Percentiles rank a stretch among this genome's conserved stretches.
Evolutionary conservation across 2,797 vertebrate species (phyloP).

Genomic region (Spondyliosoma cantharus): DNA sequence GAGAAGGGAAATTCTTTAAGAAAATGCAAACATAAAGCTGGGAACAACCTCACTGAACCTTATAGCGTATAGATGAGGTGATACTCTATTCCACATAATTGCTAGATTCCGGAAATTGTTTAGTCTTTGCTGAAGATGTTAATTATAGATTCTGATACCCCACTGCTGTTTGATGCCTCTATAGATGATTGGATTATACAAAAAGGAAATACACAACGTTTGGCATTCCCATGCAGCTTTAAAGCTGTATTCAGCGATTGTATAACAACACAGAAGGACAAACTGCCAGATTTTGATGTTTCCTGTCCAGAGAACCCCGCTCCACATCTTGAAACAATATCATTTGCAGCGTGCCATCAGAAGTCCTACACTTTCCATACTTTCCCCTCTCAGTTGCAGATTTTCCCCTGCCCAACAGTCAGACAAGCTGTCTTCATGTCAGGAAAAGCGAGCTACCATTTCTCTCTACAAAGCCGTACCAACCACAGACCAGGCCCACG

Average conservation of each 20-base stretch:
- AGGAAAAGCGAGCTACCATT: conserved; percentile 74
- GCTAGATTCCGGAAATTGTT: conserved; percentile 59
- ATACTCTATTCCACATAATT: conserved; percentile 50
- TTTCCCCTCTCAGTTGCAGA: conserved; percentile 75
- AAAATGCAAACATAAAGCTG: conserved; percentile 50
- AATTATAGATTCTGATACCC: conserved; percentile 68
- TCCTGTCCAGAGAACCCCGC: conserved; percentile 67
- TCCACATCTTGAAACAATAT: conserved; percentile 84
- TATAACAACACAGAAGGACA: conserved; percentile 72
- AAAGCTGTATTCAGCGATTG: conserved; percentile 57
- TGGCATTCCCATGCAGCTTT: conserved; percentile 58
- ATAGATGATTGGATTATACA: conserved; percentile 54
- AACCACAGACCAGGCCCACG: conserved; percentile 77
- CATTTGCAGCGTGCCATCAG: conserved; percentile 80
- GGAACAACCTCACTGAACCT: conserved; percentile 56
- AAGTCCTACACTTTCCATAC: conserved; percentile 80
- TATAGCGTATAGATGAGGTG: conserved; percentile 52
- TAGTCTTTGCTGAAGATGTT: conserved; percentile 63
- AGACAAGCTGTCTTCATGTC: conserved; percentile 78
- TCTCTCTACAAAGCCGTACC: conserved; percentile 73
- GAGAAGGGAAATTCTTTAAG: conserved; percentile 39
- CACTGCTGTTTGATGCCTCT: conserved; percentile 62
- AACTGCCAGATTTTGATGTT: conserved; percentile 71
- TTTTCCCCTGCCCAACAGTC: conserved; percentile 72
- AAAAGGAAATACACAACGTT: conserved; percentile 63